These are phyloP conservation scores for Megamerina dolium DNA, from an alignment of 2,888 invertebrate genomes.

Conservation along the genomic window DNA sequence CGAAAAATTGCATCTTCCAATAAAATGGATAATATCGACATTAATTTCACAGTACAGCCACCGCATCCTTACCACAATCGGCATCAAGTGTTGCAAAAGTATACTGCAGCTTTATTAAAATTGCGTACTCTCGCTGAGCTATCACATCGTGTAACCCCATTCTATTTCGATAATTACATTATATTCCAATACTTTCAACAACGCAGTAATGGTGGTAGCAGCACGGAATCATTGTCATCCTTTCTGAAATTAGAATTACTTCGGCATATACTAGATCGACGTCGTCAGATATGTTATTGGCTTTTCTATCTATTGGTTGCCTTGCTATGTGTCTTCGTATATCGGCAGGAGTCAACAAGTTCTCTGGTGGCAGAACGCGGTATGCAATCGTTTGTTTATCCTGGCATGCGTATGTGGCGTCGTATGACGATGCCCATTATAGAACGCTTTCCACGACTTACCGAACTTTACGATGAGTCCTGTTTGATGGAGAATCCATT, in stretches of 20 bases:
- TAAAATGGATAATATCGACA: constrained; percentile 22
- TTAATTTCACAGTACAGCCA: constrained; percentile 18
- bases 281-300: constrained; percentile 45
- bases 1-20: too few relatives aligned
- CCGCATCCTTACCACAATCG: constrained; percentile 8
- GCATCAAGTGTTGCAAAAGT: constrained; percentile 50
- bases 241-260: constrained; percentile 48
- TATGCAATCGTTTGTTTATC: constrained; percentile 75
- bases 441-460: constrained; percentile 63
- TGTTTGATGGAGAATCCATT: constrained; percentile 79
- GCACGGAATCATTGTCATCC: constrained; percentile 28
- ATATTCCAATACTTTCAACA: constrained; percentile 55
- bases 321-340: constrained; percentile 41
- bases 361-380: constrained; percentile 58
- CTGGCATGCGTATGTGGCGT: constrained; percentile 67
- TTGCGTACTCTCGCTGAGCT: constrained; percentile 56
- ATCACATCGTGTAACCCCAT: constrained; percentile 55
- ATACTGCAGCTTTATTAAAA: constrained; percentile 55
- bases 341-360: constrained; percentile 23
- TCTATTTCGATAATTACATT: constrained; percentile 57
- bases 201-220: constrained; percentile 15
- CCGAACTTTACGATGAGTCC: constrained; percentile 77
- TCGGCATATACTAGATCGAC: constrained; percentile 46
- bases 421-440: constrained; percentile 72
- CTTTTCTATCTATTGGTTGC: constrained; percentile 37